Evolutionary conservation across 2,888 invertebrate species (phyloP).

Genomic region (Embidobia sp.): DNA sequence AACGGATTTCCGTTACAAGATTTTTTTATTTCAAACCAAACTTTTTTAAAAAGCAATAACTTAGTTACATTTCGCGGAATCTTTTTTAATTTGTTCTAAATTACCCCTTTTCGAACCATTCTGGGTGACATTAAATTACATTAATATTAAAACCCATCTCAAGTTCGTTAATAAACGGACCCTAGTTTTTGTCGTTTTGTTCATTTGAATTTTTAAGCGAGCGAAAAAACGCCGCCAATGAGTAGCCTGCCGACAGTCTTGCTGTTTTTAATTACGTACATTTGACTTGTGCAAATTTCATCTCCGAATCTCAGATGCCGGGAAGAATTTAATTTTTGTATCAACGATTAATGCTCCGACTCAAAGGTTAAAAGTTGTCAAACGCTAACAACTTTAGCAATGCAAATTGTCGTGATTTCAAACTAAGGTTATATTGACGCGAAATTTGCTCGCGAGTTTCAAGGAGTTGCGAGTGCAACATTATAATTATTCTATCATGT

Average conservation of each 20-base stretch:
- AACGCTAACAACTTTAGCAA: constrained; percentile 18
- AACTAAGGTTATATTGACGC: constrained; percentile 11
- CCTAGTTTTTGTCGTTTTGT: no score
- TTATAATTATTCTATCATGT: constrained; percentile 12
- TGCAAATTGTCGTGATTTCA: constrained; percentile 14
- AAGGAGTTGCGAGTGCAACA: constrained; percentile 7
- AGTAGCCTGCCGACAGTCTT: neutral
- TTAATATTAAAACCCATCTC: no score
- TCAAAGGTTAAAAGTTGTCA: neutral
- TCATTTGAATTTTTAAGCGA: no score
- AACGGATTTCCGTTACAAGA: no score
- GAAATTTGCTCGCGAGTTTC: constrained; percentile 1
- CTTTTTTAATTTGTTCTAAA: no score
- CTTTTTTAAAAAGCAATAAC: no score
- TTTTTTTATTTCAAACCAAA: no score
- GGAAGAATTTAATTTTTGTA: constrained; percentile 1
- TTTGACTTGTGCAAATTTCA: neutral
- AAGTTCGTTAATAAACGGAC: no score
- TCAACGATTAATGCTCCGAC: neutral
- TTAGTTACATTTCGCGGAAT: no score
- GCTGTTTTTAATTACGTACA: neutral
- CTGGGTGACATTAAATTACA: no score
- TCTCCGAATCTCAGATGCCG: neutral
- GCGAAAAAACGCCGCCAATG: no score
- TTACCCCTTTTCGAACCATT: no score